phyloP scores from a whole-genome alignment of 2,113 vertebrate genomes.

The Myrmophylax atrothorax region DNA sequence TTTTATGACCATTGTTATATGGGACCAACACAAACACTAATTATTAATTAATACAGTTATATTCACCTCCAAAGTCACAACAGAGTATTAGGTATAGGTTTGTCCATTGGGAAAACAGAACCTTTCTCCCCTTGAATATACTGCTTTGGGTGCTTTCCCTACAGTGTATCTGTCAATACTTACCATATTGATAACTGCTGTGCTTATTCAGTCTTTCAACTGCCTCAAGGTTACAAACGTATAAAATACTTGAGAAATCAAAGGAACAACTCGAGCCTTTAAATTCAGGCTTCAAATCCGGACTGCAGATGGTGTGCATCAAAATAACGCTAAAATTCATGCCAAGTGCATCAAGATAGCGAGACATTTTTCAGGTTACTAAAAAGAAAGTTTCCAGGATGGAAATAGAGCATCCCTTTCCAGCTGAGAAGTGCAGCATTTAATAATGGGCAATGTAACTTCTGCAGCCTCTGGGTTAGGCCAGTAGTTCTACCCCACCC shows the following conservation, averaged over 20 bases:
- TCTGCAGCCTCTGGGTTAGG: neutral
- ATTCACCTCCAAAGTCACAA: neutral
- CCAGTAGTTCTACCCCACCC: accelerated
- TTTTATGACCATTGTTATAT: neutral
- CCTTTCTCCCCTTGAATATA: neutral
- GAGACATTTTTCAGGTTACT: neutral
- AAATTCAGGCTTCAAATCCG: neutral
- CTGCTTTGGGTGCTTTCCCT: neutral
- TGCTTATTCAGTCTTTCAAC: neutral
- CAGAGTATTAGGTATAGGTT: neutral
- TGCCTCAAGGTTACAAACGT: neutral
- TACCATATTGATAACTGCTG: neutral
- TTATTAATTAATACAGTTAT: neutral
- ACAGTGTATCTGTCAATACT: neutral
- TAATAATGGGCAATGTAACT: neutral
- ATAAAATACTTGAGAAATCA: neutral
- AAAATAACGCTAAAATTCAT: neutral
- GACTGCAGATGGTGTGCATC: neutral
- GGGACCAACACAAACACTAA: neutral
- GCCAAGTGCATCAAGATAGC: neutral
- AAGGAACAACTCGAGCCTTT: neutral
- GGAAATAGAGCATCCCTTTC: neutral
- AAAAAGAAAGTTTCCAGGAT: neutral
- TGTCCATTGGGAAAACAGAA: neutral
- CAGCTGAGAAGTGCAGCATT: neutral